Percentiles rank a stretch among this genome's conserved stretches.
These are phyloP conservation scores for Urosaurus nigricauda DNA, from an alignment of 2,797 vertebrate species.

Conservation along the genomic window DNA sequence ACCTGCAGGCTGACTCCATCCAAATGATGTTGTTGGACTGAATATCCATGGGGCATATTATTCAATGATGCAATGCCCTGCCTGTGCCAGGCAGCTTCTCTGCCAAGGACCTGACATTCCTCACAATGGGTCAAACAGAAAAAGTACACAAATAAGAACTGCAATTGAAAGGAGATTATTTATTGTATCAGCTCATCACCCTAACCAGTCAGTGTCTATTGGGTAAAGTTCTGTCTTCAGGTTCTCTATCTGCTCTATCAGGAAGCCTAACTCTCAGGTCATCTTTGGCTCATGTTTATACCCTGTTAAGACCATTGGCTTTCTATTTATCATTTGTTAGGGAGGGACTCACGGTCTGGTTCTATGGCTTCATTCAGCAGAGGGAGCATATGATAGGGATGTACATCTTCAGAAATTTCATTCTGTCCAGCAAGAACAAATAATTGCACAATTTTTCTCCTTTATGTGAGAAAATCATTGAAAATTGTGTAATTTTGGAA, in stretches of 20 bases:
- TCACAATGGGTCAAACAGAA: background rate
- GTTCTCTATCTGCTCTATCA: background rate
- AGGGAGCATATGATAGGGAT: too few relatives aligned
- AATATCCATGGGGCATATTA: background rate
- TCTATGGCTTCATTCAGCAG: background rate
- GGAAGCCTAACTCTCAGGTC: background rate
- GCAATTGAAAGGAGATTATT: background rate
- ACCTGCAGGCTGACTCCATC: slow-evolving; percentile 11
- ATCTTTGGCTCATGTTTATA: background rate
- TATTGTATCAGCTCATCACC: background rate
- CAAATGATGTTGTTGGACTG: background rate
- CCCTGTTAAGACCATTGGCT: background rate
- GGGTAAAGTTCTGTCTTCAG: background rate
- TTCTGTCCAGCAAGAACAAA: too few relatives aligned
- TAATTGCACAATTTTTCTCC: too few relatives aligned
- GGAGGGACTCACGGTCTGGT: too few relatives aligned
- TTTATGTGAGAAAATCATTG: too few relatives aligned
- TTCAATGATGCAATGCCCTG: slow-evolving; percentile 21
- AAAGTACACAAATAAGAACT: slow-evolving; percentile 6
- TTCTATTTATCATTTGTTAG: background rate
- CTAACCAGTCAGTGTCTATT: background rate
- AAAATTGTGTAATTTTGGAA: too few relatives aligned
- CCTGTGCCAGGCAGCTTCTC: slow-evolving; percentile 33
- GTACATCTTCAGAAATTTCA: too few relatives aligned
- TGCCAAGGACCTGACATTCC: slow-evolving; percentile 17